A percentile compares a stretch with the other conserved stretches of the same genome.
phyloP scores from a whole-genome alignment of 2,113 vertebrate genomes.

The Myrmecobius fasciatus region DNA sequence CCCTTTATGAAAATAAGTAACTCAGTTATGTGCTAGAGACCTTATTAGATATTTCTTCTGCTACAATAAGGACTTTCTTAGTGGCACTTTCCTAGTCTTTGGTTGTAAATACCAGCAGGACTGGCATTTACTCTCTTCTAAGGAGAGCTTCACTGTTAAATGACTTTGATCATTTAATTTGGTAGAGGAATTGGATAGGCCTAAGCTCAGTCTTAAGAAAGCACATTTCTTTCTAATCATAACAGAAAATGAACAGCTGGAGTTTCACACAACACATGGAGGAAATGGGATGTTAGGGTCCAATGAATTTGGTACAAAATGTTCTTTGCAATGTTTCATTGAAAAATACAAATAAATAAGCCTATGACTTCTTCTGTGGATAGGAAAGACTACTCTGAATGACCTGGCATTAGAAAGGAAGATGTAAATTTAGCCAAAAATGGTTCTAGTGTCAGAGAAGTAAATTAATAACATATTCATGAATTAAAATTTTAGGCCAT shows the following conservation, averaged over 20 bases:
- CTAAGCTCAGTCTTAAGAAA: neutral
- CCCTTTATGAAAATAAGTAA: neutral
- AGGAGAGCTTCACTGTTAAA: neutral
- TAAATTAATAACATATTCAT: neutral
- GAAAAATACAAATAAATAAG: slow-evolving; percentile 22
- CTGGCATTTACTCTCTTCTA: neutral
- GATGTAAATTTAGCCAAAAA: neutral
- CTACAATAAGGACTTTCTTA: neutral
- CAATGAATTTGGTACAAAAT: neutral
- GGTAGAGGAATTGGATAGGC: neutral
- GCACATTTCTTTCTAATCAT: neutral
- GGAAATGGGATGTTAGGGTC: neutral
- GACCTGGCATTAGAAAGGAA: neutral
- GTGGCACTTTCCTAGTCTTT: neutral
- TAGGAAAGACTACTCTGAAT: neutral
- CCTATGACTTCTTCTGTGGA: neutral
- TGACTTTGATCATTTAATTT: neutral
- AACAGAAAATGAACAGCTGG: slow-evolving; percentile 32
- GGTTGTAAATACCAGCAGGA: neutral
- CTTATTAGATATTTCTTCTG: neutral
- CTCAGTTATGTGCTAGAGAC: neutral
- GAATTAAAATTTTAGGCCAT: neutral
- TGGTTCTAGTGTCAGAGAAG: neutral
- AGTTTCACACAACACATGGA: slow-evolving; percentile 17
- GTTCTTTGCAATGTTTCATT: neutral